A percentile compares a stretch with the other conserved stretches of the same genome.
Evolutionary conservation across 2,113 vertebrate genomes (phyloP).

Genomic region (Tursiops truncatus): DNA sequence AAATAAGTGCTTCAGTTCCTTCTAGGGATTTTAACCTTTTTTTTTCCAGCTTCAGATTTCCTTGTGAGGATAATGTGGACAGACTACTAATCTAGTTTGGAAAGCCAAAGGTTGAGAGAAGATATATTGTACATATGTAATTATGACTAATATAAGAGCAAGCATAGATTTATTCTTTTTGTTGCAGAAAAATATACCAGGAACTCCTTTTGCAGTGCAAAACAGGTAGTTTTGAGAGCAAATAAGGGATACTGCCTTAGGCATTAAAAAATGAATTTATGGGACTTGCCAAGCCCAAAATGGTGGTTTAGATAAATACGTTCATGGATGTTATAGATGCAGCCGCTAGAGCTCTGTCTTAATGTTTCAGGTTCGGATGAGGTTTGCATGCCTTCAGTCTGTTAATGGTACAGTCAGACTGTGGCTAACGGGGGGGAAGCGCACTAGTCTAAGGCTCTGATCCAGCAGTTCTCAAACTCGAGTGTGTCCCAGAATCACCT

Average conservation of each 20-base stretch:
- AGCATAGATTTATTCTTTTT: not conserved
- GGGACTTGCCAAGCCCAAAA: not conserved
- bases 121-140: not conserved
- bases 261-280: not conserved
- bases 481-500: not conserved
- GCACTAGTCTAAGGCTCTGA: not conserved
- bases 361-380: not conserved
- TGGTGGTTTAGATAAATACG: not conserved
- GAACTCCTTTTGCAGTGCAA: not conserved
- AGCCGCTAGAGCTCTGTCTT: not conserved
- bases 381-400: not conserved
- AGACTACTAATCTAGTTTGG: slow-evolving; percentile 18
- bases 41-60: slow-evolving; percentile 2
- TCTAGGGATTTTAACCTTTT: not conserved
- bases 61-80: not conserved
- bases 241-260: not conserved
- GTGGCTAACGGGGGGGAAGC: not conserved
- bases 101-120: not conserved
- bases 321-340: not conserved
- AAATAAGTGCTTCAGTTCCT: not conserved
- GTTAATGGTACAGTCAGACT: not conserved
- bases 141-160: not conserved
- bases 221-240: not conserved
- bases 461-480: not conserved
- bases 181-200: not conserved